A percentile compares a stretch with the other conserved stretches of the same genome.
phyloP scores from a whole-genome alignment of 2,113 vertebrate species.

The Progne subis region DNA sequence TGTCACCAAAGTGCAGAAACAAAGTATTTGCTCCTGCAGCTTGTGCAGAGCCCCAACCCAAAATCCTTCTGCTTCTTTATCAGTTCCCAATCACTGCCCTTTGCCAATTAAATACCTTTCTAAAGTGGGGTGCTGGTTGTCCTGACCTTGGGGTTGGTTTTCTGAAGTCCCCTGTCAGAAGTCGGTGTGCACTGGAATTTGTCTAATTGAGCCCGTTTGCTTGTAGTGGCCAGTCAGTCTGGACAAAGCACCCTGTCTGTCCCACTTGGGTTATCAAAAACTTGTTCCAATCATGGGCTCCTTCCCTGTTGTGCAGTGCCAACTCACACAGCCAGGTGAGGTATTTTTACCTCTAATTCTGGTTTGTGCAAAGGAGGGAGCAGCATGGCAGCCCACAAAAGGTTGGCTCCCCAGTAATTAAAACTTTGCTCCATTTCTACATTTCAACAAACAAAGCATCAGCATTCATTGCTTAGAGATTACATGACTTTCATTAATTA shows the following conservation, averaged over 20 bases:
- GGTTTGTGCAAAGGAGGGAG: background rate
- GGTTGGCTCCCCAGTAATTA: background rate
- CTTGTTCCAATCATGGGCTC: fast-evolving
- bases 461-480: background rate
- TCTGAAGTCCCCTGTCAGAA: background rate
- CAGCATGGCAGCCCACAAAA: background rate
- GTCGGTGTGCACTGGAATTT: fast-evolving
- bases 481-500: background rate
- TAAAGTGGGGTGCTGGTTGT: fast-evolving
- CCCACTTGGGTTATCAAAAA: background rate
- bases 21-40: background rate
- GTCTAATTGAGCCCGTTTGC: fast-evolving
- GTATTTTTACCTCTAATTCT: background rate
- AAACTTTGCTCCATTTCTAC: background rate
- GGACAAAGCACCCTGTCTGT: background rate
- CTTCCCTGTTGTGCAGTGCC: fast-evolving
- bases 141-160: background rate
- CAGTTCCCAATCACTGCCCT: fast-evolving
- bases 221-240: background rate
- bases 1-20: background rate
- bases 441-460: background rate
- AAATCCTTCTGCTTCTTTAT: background rate
- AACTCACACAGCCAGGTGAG: background rate
- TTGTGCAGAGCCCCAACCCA: background rate
- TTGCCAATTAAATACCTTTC: background rate